Conservation (phyloP, 2,888 invertebrate genomes). For the Nemoura dubitans region DNA sequence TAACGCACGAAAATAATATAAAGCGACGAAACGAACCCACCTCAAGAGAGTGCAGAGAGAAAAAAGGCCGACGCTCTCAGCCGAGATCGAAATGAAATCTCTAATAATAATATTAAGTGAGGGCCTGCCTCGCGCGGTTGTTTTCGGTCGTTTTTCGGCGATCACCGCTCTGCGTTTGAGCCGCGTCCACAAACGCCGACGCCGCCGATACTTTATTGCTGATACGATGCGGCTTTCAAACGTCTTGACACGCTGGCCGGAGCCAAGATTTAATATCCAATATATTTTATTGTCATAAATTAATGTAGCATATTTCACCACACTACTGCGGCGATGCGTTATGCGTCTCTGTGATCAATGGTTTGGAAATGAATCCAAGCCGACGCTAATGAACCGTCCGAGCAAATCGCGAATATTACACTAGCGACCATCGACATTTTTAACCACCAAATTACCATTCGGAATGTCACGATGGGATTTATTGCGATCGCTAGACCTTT, state of each 20-base stretch:
- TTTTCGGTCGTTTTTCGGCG: constrained; percentile 17
- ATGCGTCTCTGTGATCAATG: constrained; percentile 26
- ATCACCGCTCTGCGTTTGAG: background rate
- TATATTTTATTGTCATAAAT: constrained; percentile 43
- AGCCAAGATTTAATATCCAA: constrained; percentile 36
- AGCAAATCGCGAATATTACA: background rate
- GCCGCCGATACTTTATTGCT: too few relatives aligned
- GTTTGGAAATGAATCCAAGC: background rate
- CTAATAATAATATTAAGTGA: background rate
- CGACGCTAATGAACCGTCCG: background rate
- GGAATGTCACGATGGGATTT: background rate
- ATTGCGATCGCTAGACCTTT: background rate
- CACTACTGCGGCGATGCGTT: too few relatives aligned
- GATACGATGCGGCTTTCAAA: constrained; percentile 1
- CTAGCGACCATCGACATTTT: constrained; percentile 29
- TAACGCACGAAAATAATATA: background rate
- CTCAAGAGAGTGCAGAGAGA: background rate
- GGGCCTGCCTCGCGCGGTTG: too few relatives aligned
- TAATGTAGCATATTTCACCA: constrained; percentile 20
- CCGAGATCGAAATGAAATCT: constrained; percentile 30
- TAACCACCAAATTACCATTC: background rate
- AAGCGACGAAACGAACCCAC: background rate
- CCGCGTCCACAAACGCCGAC: too few relatives aligned
- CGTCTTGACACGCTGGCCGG: background rate
- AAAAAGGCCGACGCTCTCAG: constrained; percentile 4